Base-by-base conservation (phyloP, 1,140 invertebrate genomes). In the Melanaphis sacchari region DNA sequence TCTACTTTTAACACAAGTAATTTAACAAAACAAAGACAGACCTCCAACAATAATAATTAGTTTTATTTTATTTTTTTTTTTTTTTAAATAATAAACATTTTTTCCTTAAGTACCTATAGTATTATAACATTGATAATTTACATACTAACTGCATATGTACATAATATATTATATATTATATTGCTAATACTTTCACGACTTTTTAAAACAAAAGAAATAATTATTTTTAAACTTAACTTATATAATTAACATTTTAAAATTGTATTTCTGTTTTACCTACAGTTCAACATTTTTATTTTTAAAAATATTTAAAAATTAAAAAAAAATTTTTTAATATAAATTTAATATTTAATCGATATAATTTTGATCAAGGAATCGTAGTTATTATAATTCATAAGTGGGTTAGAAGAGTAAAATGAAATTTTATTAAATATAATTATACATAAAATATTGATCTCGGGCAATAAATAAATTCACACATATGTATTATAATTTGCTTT, bases 381-480 rank as follows among this genome's bases (percentile, higher is more conserved):
- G n/a, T 66, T 18, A 43, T 15, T 87, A n/a, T 49, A 49, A 49
- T 18, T 87, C 21, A 6, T n/a, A 52, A 85, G 26, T 93, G 36
- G 85, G 93, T 66, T 49, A 93, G 8, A n/a, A 66, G 40, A 59
- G 18, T 36, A 40, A 54, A 54, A 40, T 54, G 36, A 15, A 93
- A 93, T 52, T 52, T 26, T 38, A 49, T 52, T n/a, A 66, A 38
- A 31, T n/a, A n/a, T 46, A 66, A 52, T 49, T 49, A 49, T 46
- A 54, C n/a, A 93, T 36, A 54, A 82, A 93, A 52, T 18, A 66
- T 41, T 93, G 43, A 93, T 43, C 40, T 93, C n/a, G 81, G 54
- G 85, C 46, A 93, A 41, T 91, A 91, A 9, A 91, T 93, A 46
- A 85, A 38, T 84, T 93, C 31, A 93, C 43, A 93, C 76, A n/a